Evolutionary conservation across 92 coral and sea anemone species (phyloP), one percentile per base, ranked within the genome.

Genomic region (Porites cylindrica): DNA sequence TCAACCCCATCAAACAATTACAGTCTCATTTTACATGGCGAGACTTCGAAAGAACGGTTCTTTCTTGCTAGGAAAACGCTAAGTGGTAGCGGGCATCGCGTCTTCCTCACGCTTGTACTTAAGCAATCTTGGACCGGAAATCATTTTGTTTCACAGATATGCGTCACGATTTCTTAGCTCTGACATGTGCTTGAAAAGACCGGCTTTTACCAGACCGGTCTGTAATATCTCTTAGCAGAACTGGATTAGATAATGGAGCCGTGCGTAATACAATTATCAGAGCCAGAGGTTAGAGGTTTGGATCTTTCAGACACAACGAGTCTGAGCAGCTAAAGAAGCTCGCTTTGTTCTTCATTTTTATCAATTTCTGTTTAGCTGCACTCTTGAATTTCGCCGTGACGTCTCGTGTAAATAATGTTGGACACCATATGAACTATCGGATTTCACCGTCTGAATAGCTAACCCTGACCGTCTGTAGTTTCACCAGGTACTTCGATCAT

Each of bases 381-480:
- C 87, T 61, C 87, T 83, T 83, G 51, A 72, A 75, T 61, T 83
- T 63, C 79, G 80, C 29, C 87, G 87, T 83, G 80, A 83, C 87
- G 81, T 83, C 87, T 83, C 63, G 64, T 1, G 53, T 29, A 23
- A 29, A 53, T 52, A 19, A 76, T 8, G 11, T 12, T 19, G 62
- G 23, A 62, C 24, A 60, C 70, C 70, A 68, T 52, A 51, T 2
- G 43, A 73, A 16, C 64, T 79, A 83, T 83, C 87, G 43, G 54
- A 75, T 83, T 83, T 72, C 87, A 56, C 8, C 19, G 81, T 73
- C 87, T 83, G 70, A 60, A 17, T 2, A 17, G 53, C n/a, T 61
- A 13, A 23, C 17, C 24, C 26, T 13, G 60, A 54, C 60, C 8
- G 85, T 69, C 85, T 69, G 76, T 18, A 20, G 58, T 38, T 3